Evolutionary conservation across 2,888 invertebrate genomes (phyloP), one percentile per base, ranked within the genome.

Genomic region (Maniola hyperantus): DNA sequence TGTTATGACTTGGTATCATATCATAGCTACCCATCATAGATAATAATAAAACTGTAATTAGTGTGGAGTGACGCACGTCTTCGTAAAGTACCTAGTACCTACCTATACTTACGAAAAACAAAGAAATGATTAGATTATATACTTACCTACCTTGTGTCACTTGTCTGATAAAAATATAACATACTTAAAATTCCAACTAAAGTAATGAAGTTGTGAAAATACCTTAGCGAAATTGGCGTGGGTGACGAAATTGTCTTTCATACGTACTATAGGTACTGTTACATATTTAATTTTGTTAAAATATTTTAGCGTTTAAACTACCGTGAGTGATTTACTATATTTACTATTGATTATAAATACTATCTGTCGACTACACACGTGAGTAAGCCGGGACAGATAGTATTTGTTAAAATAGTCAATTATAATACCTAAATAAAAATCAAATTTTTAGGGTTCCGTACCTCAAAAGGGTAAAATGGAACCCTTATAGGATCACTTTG

Each of bases 101-200:
- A 48, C 46, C 50, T 63, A 57, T 55, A 51, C 13, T 53, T 64
- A 67, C 60, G 54, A 61, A 64, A 59, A 67, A 54, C 39, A 67
- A 59, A 55, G 60, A 59, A 53, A 39, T 48, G 64, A 67, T 59
- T 50, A 64, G 60, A 60, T 61, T 26, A 26, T 26, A 26, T 26
- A 26, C 26, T 26, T 57, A 36, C 18, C 55, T 20, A 61, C 42
- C 18, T 46, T 62, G 50, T 51, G 50, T 62, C 61, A 48, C 36
- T 67, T 60, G 34, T 60, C 33, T 20, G 57, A 67, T 57, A 57
- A 36, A 51, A 26, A 51, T 42, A 39, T 20, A 13, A 57, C 8
- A 33, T 48, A 48, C 36, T 51, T 64, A 44, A 48, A 57, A 55
- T 57, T 50, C 55, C 55, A 15, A 18, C 33, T 7, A 26, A 33